These are phyloP conservation scores for Aspidoscelis tigris DNA, from an alignment of 2,113 vertebrate genomes.

Conservation along the genomic window DNA sequence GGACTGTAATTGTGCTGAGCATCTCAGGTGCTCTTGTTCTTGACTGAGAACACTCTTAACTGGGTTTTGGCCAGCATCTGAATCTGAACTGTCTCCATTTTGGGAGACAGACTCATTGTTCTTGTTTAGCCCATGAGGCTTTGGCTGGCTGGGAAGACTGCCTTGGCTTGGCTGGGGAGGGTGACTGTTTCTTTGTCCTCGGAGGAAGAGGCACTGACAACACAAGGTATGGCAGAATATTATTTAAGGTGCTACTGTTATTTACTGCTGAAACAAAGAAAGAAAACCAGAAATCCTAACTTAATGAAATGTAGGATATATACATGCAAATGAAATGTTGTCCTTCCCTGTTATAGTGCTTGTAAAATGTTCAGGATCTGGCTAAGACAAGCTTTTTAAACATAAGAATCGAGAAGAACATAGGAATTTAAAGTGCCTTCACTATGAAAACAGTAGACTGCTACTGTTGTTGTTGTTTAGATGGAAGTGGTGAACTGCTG, in stretches of 20 bases:
- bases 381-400: constrained; percentile 28
- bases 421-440: constrained; percentile 32
- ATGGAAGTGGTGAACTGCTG: background rate
- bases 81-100: no score
- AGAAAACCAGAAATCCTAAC: constrained; percentile 46
- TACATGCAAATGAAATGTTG: constrained; percentile 38
- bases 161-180: no score
- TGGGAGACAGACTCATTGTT: no score
- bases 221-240: background rate
- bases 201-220: no score
- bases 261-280: constrained; percentile 29
- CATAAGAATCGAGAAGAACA: constrained; percentile 31
- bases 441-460: background rate
- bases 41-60: no score
- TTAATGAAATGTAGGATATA: constrained; percentile 28
- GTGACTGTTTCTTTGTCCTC: no score
- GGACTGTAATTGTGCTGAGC: no score
- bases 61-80: no score
- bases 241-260: constrained; percentile 46
- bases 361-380: constrained; percentile 40
- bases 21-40: no score
- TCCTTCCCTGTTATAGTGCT: constrained; percentile 30
- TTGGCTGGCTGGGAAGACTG: no score
- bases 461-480: background rate
- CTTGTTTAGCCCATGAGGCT: no score